Conservation (phyloP, 2,113 vertebrate genomes). For the Cromileptes altivelis region DNA sequence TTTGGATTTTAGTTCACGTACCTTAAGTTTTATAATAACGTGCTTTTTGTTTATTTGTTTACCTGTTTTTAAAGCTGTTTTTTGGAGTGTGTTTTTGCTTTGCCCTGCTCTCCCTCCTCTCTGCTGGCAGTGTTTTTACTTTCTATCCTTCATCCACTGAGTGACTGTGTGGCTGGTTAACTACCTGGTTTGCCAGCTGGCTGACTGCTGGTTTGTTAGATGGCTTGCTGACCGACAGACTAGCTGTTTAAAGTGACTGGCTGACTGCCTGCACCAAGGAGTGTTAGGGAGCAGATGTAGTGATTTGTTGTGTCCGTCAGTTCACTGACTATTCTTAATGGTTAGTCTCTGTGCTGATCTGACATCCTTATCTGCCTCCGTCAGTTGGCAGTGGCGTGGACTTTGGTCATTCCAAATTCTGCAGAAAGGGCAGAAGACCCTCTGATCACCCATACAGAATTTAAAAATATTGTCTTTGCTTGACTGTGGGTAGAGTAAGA, state of each 20-base stretch:
- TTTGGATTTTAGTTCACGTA: conserved; percentile 69
- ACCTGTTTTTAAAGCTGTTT: conserved; percentile 49
- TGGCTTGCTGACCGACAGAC: conserved; percentile 4
- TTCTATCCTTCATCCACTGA: conserved; percentile 49
- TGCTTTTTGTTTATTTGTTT: conserved; percentile 21
- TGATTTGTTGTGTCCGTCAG: background rate
- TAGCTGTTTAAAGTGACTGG: conserved; percentile 3
- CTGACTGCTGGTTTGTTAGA: conserved; percentile 18
- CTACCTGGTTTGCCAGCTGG: background rate
- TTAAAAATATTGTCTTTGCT: background rate
- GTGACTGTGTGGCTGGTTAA: conserved; percentile 54
- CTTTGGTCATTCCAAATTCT: too few species aligned
- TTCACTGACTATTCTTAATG: too few species aligned
- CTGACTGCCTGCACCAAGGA: conserved; percentile 57
- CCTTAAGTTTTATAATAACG: conserved; percentile 67
- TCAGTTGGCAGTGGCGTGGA: too few species aligned
- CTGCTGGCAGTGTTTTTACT: conserved; percentile 37
- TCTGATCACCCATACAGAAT: background rate
- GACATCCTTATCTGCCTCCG: too few species aligned
- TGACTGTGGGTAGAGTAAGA: background rate
- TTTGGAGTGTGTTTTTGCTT: conserved; percentile 65
- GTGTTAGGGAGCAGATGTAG: background rate
- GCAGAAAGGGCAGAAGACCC: background rate
- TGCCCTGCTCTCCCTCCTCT: conserved; percentile 50
- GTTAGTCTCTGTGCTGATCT: too few species aligned